Conservation (phyloP, 1,140 invertebrate species). For the Drosophila pseudoananassae region DNA sequence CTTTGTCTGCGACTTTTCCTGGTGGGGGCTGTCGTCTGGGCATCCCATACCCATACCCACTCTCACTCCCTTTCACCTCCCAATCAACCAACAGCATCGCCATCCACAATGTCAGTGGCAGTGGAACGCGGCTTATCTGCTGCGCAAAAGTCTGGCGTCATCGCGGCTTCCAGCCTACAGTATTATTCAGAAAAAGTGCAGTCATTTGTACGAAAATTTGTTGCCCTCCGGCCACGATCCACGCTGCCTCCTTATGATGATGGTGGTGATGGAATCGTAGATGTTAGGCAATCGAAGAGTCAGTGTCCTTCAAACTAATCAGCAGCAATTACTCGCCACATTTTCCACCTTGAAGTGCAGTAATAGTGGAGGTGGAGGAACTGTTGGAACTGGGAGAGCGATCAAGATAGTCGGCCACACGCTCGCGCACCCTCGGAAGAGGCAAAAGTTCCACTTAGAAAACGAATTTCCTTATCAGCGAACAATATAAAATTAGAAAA, state of each 20-base stretch:
- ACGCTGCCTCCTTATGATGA: slow-evolving; percentile 31
- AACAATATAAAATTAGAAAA: slow-evolving; percentile 72
- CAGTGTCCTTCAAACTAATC: slow-evolving; percentile 81
- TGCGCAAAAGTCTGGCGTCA: slow-evolving; percentile 66
- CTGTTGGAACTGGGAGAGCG: slow-evolving; percentile 3
- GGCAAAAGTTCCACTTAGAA: slow-evolving; percentile 70
- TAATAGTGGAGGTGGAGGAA: slow-evolving; percentile 5
- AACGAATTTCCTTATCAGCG: slow-evolving; percentile 73
- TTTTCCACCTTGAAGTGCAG: slow-evolving; percentile 23
- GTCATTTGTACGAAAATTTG: slow-evolving; percentile 25
- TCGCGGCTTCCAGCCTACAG: slow-evolving; percentile 18
- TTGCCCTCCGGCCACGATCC: neutral
- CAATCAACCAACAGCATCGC: neutral
- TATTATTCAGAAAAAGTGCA: slow-evolving; percentile 34
- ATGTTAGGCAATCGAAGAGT: slow-evolving; percentile 64
- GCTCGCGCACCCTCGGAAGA: slow-evolving; percentile 7
- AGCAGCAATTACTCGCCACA: slow-evolving; percentile 55
- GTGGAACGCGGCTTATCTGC: slow-evolving; percentile 67
- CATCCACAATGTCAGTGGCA: slow-evolving; percentile 10
- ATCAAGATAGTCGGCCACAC: neutral
- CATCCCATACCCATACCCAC: slow-evolving; percentile 1
- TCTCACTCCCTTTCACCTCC: slow-evolving; percentile 2
- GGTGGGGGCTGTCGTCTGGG: slow-evolving; percentile 23
- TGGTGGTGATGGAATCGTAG: slow-evolving; percentile 9
- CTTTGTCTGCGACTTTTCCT: slow-evolving; percentile 53